phyloP scores from a whole-genome alignment of 2,888 invertebrate species.

The Helobdella robusta region DNA sequence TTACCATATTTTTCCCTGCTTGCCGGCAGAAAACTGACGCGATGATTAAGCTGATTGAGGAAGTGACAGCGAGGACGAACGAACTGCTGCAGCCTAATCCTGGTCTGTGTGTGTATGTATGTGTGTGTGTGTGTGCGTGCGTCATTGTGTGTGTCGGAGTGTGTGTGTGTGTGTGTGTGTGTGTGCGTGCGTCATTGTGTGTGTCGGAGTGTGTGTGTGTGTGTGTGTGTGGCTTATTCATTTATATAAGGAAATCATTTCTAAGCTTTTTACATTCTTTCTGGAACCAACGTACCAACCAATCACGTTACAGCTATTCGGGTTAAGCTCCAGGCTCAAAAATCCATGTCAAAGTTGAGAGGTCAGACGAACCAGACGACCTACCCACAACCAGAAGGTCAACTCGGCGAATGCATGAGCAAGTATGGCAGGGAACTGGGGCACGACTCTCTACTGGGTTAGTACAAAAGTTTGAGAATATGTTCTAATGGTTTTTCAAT shows the following conservation, averaged over 20 bases:
- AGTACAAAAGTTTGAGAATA: conserved; percentile 36
- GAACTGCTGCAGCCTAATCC: conserved; percentile 67
- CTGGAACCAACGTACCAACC: too few relatives aligned
- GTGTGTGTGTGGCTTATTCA: too few relatives aligned
- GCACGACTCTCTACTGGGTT: conserved; percentile 83
- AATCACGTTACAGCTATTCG: conserved; percentile 52
- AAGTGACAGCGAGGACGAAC: conserved; percentile 88
- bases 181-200: too few relatives aligned
- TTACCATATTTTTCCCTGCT: neutral
- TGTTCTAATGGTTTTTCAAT: neutral
- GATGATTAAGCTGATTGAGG: conserved; percentile 90
- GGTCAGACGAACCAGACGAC: conserved; percentile 92
- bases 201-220: too few relatives aligned
- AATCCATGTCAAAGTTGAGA: conserved; percentile 78
- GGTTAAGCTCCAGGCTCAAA: conserved; percentile 53
- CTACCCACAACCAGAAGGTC: conserved; percentile 97
- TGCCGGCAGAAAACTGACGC: conserved; percentile 80
- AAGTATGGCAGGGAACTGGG: conserved; percentile 89
- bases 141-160: neutral
- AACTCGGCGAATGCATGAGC: conserved; percentile 90
- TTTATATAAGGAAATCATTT: too few relatives aligned
- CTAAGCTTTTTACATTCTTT: too few relatives aligned
- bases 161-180: neutral
- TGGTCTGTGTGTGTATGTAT: neutral
- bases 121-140: neutral